Evolutionary conservation across 1,140 invertebrate genomes (phyloP).

Genomic region (Pectinophora gossypiella): DNA sequence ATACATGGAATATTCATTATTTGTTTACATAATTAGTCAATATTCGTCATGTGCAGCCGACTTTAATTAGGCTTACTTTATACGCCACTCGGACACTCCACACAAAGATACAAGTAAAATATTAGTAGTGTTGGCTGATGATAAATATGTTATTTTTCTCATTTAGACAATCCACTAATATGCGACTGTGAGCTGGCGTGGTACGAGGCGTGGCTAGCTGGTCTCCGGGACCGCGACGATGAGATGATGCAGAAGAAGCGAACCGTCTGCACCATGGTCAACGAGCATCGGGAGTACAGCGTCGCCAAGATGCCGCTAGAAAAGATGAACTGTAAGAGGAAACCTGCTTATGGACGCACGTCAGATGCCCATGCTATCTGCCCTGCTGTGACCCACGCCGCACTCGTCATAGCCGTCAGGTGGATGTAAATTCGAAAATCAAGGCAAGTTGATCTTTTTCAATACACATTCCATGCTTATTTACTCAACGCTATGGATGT

Average conservation of each 20-base stretch:
- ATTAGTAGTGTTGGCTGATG: no score
- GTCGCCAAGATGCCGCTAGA: conserved; percentile 87
- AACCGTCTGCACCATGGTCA: conserved; percentile 84
- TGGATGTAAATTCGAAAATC: conserved; percentile 51
- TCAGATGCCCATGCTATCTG: conserved; percentile 28
- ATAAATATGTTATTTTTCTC: no score
- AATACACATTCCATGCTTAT: no score
- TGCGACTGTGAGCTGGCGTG: conserved; percentile 92
- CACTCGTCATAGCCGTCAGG: conserved; percentile 34
- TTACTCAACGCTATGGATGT: no score
- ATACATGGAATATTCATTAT: no score
- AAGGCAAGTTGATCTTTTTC: no score
- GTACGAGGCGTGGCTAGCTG: conserved; percentile 88
- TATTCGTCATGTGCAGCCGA: no score
- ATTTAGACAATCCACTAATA: conserved; percentile 90
- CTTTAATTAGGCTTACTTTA: no score
- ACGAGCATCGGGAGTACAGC: conserved; percentile 86
- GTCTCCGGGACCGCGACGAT: conserved; percentile 85
- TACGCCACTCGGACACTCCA: no score
- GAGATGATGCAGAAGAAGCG: conserved; percentile 91
- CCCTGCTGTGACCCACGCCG: conserved; percentile 26
- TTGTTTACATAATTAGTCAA: no score
- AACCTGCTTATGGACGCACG: conserved; percentile 63
- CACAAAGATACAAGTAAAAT: no score
- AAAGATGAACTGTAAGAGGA: conserved; percentile 86